These are phyloP conservation scores for Drosophila pseudoananassae DNA, from an alignment of 1,140 invertebrate genomes.

Conservation along the genomic window DNA sequence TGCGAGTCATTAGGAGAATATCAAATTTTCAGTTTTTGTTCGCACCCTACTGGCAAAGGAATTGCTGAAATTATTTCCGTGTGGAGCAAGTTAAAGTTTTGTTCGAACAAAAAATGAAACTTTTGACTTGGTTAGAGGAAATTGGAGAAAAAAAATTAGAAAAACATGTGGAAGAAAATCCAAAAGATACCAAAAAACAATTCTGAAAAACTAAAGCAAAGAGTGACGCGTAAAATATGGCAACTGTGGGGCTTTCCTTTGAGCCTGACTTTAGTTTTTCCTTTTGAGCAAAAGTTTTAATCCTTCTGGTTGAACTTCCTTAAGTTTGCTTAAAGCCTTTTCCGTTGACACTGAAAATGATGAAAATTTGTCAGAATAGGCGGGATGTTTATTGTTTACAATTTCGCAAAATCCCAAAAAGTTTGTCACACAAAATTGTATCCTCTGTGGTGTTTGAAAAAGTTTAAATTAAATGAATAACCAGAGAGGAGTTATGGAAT, in stretches of 20 bases:
- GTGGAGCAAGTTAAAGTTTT: conserved; percentile 30
- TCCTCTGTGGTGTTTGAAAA: conserved; percentile 5
- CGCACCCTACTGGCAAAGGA: conserved; percentile 15
- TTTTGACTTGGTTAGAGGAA: conserved; percentile 33
- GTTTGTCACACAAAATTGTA: conserved; percentile 17
- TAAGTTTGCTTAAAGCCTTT: conserved; percentile 47
- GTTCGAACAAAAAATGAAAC: conserved; percentile 27
- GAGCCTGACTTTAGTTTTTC: conserved; percentile 47
- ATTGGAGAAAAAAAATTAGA: conserved; percentile 6
- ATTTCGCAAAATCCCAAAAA: conserved; percentile 32
- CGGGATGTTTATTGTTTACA: conserved; percentile 65
- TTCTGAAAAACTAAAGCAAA: conserved; percentile 1
- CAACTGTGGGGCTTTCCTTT: conserved; percentile 44
- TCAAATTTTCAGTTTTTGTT: conserved; percentile 41
- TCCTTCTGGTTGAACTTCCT: conserved; percentile 65
- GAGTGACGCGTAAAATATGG: conserved; percentile 49
- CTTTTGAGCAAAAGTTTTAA: conserved; percentile 72
- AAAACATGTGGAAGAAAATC: conserved; percentile 12
- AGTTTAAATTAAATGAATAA: conserved; percentile 52
- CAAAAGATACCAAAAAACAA: conserved; percentile 7
- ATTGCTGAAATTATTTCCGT: conserved; percentile 47
- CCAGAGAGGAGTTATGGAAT: conserved; percentile 3
- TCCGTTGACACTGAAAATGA: conserved; percentile 67
- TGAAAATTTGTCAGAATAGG: conserved; percentile 33
- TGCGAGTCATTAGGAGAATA: conserved; percentile 35